Percentiles rank a stretch among this genome's conserved stretches.
Conservation (phyloP, 1,140 invertebrate species). For the Nasonia longicornis region DNA sequence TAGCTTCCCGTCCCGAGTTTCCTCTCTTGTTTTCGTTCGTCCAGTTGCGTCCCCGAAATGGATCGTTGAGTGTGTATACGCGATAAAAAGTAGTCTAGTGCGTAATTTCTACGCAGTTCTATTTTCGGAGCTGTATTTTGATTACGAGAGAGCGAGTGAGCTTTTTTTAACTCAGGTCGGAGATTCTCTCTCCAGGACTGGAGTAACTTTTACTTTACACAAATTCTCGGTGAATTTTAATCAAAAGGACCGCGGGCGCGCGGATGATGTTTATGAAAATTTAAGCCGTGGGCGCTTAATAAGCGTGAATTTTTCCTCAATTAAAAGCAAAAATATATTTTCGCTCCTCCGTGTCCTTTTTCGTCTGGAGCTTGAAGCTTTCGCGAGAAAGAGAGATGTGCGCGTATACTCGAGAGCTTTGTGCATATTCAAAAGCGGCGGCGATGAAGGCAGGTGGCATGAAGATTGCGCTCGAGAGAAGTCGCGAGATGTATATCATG, state of each 20-base stretch:
- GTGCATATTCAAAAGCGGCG: background rate
- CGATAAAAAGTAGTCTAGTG: background rate
- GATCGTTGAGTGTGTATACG: too few species aligned
- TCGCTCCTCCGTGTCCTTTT: background rate
- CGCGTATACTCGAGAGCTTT: background rate
- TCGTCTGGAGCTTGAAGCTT: background rate
- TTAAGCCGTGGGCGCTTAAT: background rate
- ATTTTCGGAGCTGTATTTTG: background rate
- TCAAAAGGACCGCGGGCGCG: background rate
- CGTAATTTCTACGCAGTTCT: background rate
- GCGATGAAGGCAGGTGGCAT: background rate
- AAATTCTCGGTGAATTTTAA: background rate
- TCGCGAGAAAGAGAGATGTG: background rate
- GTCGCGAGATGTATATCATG: too few species aligned
- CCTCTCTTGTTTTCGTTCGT: background rate
- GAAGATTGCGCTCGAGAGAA: background rate
- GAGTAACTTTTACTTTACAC: background rate
- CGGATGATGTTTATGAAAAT: background rate
- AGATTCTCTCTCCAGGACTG: background rate
- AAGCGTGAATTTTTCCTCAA: background rate
- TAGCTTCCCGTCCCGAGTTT: conserved; percentile 3
- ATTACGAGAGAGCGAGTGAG: too few species aligned
- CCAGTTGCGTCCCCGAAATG: too few species aligned
- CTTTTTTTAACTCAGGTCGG: too few species aligned
- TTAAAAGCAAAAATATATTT: background rate